A percentile compares a stretch with the other conserved stretches of the same genome.
phyloP scores from a whole-genome alignment of 2,797 vertebrate species.

The Alcedo quadribrachys region DNA sequence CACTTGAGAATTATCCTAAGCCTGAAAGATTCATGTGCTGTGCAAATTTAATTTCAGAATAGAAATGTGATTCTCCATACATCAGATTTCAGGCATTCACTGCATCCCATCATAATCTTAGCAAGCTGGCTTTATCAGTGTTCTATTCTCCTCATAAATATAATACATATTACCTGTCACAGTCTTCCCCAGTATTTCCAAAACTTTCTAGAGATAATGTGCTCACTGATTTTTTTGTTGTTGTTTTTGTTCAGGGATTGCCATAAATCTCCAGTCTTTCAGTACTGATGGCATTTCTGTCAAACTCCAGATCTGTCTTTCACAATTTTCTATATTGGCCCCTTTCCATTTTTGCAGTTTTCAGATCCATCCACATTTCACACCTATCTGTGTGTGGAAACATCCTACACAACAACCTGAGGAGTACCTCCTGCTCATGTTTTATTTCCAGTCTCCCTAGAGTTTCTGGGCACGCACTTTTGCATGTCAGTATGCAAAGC shows the following conservation, averaged over 20 bases:
- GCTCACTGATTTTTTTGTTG: not conserved
- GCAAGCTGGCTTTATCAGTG: not conserved
- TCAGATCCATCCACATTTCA: not conserved
- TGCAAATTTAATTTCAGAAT: slow-evolving; percentile 23
- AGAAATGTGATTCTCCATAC: slow-evolving; percentile 13
- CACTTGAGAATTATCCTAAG: slow-evolving; percentile 13
- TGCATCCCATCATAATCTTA: not conserved
- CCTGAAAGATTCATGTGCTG: slow-evolving; percentile 26
- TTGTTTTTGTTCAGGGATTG: not conserved
- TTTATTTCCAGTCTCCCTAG: not conserved
- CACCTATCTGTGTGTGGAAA: not conserved
- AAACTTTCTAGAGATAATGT: not conserved
- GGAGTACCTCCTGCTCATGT: not conserved
- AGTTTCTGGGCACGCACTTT: not conserved
- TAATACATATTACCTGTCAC: not conserved
- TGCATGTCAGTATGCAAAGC: not conserved
- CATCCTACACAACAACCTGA: not conserved
- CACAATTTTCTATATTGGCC: not conserved
- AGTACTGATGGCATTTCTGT: not conserved
- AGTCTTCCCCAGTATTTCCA: not conserved
- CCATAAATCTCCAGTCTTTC: not conserved
- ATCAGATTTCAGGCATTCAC: slow-evolving; percentile 2
- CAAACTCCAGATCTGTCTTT: slow-evolving; percentile 4
- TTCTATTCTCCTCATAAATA: not conserved
- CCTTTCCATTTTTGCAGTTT: slow-evolving; percentile 1